Percentiles rank a stretch among this genome's conserved stretches.
phyloP scores from a whole-genome alignment of 2,888 invertebrate species.

The Smittia aterrima region DNA sequence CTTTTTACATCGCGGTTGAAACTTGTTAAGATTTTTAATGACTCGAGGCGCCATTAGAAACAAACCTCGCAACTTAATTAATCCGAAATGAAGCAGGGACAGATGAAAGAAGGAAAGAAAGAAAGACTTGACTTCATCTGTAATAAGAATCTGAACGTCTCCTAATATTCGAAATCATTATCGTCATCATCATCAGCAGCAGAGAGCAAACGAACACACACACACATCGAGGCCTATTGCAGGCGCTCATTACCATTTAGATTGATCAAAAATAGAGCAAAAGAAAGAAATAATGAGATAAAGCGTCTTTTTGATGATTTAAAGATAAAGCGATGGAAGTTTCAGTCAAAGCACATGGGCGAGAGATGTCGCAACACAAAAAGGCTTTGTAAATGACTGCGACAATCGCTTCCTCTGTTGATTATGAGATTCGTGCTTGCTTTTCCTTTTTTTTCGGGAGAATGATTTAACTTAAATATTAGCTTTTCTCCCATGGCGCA shows the following conservation, averaged over 20 bases:
- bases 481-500: no score
- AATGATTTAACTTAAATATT: no score
- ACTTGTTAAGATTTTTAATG: background rate
- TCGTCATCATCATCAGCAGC: constrained; percentile 12
- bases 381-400: constrained; percentile 6
- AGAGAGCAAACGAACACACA: background rate
- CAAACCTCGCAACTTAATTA: background rate
- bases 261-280: constrained; percentile 14
- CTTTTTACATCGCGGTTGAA: background rate
- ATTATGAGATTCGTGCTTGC: background rate
- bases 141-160: no score
- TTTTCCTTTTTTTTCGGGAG: no score
- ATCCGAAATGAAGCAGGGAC: background rate
- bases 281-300: background rate
- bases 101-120: background rate
- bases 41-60: background rate
- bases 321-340: background rate
- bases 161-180: background rate
- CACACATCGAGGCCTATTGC: constrained; percentile 10
- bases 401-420: background rate
- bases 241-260: constrained; percentile 17
- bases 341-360: constrained; percentile 2
- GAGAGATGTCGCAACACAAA: background rate
- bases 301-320: constrained; percentile 2
- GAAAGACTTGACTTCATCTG: no score